Evolutionary conservation across 1,140 invertebrate species (phyloP).

Genomic region (Berghia stephanieae): DNA sequence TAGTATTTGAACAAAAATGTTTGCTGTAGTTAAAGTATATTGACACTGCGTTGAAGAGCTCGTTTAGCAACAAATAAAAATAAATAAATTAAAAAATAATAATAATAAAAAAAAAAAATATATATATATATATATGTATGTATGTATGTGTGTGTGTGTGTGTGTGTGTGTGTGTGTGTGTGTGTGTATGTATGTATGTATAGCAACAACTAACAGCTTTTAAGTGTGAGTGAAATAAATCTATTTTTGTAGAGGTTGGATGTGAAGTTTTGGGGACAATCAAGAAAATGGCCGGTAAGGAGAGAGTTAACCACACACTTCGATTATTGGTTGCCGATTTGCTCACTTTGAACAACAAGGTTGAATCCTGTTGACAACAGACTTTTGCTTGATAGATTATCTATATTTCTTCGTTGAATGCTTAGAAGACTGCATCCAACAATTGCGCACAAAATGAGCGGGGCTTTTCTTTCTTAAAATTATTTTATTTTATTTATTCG

Average conservation of each 20-base stretch:
- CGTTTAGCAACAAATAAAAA: neutral
- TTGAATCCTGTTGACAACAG: neutral
- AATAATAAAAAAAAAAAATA: neutral
- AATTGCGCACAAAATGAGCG: slow-evolving; percentile 81
- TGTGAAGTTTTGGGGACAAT: too few species aligned
- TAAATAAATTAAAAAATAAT: neutral
- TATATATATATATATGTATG: neutral
- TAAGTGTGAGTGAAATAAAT: slow-evolving; percentile 34
- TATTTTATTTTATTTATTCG: neutral
- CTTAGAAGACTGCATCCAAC: slow-evolving; percentile 45
- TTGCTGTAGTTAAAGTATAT: too few species aligned
- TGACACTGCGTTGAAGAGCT: too few species aligned
- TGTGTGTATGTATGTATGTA: neutral
- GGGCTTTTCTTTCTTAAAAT: neutral
- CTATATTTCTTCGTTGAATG: slow-evolving; percentile 44
- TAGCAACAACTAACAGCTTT: neutral
- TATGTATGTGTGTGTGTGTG: neutral
- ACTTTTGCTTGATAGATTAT: slow-evolving; percentile 42
- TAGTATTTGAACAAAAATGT: too few species aligned
- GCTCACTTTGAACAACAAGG: too few species aligned
- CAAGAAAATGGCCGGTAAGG: too few species aligned
- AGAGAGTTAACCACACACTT: too few species aligned
- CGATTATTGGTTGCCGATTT: too few species aligned
- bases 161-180: slow-evolving; percentile 7
- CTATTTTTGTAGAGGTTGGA: too few species aligned